These are phyloP conservation scores for Potorous gilbertii DNA, from an alignment of 2,797 vertebrate species.

Conservation along the genomic window DNA sequence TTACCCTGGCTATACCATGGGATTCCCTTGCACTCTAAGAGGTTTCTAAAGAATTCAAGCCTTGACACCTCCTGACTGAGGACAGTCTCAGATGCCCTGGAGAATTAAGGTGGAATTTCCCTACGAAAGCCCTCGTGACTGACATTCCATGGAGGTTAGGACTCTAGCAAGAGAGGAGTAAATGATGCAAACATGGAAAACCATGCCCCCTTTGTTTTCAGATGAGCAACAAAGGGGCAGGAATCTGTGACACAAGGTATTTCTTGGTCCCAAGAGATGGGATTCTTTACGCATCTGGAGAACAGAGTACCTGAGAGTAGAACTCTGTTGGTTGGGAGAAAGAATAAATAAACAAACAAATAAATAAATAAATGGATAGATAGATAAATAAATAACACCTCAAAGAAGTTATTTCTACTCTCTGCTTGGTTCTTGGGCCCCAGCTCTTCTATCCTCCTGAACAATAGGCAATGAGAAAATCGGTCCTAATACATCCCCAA, in stretches of 20 bases:
- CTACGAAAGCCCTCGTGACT: not conserved
- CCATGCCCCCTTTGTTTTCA: not conserved
- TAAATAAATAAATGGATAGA: no score
- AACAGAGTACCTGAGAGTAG: slow-evolving; percentile 30
- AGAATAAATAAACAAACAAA: not conserved
- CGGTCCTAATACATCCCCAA: slow-evolving; percentile 37
- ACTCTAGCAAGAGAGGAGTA: slow-evolving; percentile 29
- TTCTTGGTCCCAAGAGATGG: slow-evolving; percentile 36
- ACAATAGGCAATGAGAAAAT: not conserved
- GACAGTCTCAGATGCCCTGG: not conserved
- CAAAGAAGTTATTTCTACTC: not conserved
- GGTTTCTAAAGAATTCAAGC: slow-evolving; percentile 29
- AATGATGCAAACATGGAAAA: slow-evolving; percentile 22
- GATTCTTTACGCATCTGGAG: slow-evolving; percentile 20
- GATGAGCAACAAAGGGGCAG: not conserved
- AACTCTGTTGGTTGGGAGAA: slow-evolving; percentile 23
- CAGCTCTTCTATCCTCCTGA: not conserved
- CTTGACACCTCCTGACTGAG: not conserved
- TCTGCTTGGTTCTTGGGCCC: not conserved
- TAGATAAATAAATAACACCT: not conserved
- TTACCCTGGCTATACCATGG: slow-evolving; percentile 5
- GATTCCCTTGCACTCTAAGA: not conserved
- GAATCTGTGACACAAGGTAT: not conserved
- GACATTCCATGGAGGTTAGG: not conserved
- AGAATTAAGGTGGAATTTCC: slow-evolving; percentile 28